Conservation (phyloP, 1,140 invertebrate genomes). For the Holotrichia oblita region DNA sequence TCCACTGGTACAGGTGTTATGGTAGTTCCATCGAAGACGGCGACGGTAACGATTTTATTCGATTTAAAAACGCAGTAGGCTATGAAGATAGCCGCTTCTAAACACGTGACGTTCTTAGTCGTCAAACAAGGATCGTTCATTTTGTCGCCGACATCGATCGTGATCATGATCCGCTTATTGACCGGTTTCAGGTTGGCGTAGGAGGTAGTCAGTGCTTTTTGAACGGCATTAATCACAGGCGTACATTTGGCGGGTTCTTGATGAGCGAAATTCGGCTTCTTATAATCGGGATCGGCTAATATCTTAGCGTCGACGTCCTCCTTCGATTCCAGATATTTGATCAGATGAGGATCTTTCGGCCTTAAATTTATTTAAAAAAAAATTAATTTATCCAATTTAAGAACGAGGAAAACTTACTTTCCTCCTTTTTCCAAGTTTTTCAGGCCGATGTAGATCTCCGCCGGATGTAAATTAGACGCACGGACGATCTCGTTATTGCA, state of each 20-base stretch:
- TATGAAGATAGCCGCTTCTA: slow-evolving; percentile 64
- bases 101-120: slow-evolving; percentile 62
- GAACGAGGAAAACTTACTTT: slow-evolving; percentile 56
- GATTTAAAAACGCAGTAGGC: slow-evolving; percentile 61
- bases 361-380: slow-evolving; percentile 46
- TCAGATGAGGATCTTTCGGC: slow-evolving; percentile 53
- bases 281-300: slow-evolving; percentile 43
- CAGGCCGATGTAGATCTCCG: slow-evolving; percentile 66
- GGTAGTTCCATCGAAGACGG: slow-evolving; percentile 57
- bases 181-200: slow-evolving; percentile 64
- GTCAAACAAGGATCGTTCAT: slow-evolving; percentile 62
- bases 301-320: slow-evolving; percentile 44
- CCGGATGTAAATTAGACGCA: slow-evolving; percentile 67
- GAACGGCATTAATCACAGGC: slow-evolving; percentile 48
- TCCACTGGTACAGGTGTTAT: slow-evolving; percentile 51
- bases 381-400: too few relatives aligned
- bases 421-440: slow-evolving; percentile 69
- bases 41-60: slow-evolving; percentile 63
- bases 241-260: slow-evolving; percentile 49
- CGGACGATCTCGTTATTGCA: slow-evolving; percentile 61
- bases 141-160: slow-evolving; percentile 67
- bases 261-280: slow-evolving; percentile 49
- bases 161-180: slow-evolving; percentile 64
- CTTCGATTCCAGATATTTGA: slow-evolving; percentile 53
- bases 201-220: slow-evolving; percentile 53